Evolutionary conservation across 1,140 invertebrate species (phyloP), one percentile per base, ranked within the genome.

Genomic region (Psix sp.): DNA sequence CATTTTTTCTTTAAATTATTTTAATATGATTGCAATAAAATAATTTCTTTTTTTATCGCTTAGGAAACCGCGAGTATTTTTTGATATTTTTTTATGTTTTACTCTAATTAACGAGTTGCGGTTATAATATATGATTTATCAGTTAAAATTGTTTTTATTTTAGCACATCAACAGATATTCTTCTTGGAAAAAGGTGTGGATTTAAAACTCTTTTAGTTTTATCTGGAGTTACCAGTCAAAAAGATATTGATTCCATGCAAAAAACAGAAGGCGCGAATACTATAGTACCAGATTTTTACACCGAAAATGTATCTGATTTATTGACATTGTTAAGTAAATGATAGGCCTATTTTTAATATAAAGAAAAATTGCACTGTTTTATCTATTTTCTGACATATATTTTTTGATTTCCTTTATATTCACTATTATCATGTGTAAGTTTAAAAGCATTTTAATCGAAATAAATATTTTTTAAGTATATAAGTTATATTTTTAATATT

Each of bases 101-200:
- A 33, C 39, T 40, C 13, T 51, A 68, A 18, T 39, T 5, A 26
- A 31, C 18, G 15, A 13, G 31, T 26, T 24, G n/a, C 9, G 45
- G 26, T 66, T 21, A 66, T 6, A 39, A 16, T 42, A 10, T n/a
- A 24, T 10, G 2, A 11, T 11, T 49, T 3, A 33, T 26, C 11
- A 24, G 31, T 11, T 40, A 11, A 39, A 11, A 31, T 63, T 52
- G 1, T 29, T 29, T 16, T 33, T 43, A 80, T 82, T 89, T 51
- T 79, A 92, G 94, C 74, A 91, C 92, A 52, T 94, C 93, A 77
- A 96, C 96, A 0, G 96, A 98, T 79, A 96, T 98, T 63, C 84
- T 93, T 21, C 89, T 98, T 68, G 96, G 95, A 4, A 92, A 91
- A 20, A 89, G 92, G 63, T 95, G 94, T 82, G 93, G 93, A 10